Conservation (phyloP, 2,888 invertebrate genomes). For the Eucera pruinosa region DNA sequence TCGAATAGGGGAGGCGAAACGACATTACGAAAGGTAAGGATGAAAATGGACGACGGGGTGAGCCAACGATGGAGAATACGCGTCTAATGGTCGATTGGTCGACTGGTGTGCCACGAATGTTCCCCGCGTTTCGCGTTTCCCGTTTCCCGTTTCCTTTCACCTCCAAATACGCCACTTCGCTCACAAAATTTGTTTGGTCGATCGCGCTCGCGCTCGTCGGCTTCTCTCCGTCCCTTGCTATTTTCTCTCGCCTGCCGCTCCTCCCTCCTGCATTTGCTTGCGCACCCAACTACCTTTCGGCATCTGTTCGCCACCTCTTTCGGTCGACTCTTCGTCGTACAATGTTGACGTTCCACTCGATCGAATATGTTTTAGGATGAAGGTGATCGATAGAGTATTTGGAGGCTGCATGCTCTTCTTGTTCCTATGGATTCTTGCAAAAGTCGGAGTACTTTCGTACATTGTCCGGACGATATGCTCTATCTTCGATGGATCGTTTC, state of each 20-base stretch:
- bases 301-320: no score
- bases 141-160: no score
- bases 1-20: constrained; percentile 86
- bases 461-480: neutral
- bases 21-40: constrained; percentile 85
- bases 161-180: no score
- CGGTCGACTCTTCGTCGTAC: neutral
- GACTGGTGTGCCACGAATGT: no score
- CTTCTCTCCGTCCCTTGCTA: neutral
- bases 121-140: no score
- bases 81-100: no score
- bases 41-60: neutral
- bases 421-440: constrained; percentile 54
- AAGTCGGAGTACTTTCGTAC: neutral
- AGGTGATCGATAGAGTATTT: constrained; percentile 76
- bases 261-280: no score
- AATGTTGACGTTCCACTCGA: neutral
- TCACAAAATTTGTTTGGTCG: constrained; percentile 11
- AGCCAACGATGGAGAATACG: no score
- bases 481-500: neutral
- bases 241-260: no score
- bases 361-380: constrained; percentile 77
- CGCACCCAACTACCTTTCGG: no score
- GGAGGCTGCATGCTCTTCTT: constrained; percentile 65
- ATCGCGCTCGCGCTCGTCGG: neutral